phyloP scores from a whole-genome alignment of 2,888 invertebrate genomes.

The Acanthoscelides obtectus region DNA sequence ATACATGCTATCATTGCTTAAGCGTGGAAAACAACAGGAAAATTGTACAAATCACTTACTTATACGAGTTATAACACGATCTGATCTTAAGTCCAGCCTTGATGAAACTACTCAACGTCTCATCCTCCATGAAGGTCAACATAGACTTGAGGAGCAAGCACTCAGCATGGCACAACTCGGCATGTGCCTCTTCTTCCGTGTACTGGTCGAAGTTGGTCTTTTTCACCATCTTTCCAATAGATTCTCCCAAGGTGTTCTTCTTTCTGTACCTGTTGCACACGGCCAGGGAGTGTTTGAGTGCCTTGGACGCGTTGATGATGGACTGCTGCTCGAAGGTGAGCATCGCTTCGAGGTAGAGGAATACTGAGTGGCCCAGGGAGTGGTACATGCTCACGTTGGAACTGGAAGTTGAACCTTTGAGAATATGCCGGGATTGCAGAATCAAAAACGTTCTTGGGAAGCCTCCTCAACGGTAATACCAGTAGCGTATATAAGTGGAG shows the following conservation, averaged over 20 bases:
- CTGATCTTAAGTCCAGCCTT: constrained; percentile 91
- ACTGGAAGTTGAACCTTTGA: constrained; percentile 49
- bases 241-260: constrained; percentile 69
- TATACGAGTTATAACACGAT: constrained; percentile 85
- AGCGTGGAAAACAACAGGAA: too few species aligned
- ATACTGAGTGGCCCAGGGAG: constrained; percentile 82
- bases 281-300: constrained; percentile 72
- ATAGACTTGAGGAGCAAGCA: constrained; percentile 82
- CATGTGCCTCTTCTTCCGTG: constrained; percentile 83
- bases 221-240: constrained; percentile 75
- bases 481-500: too few species aligned
- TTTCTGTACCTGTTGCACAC: constrained; percentile 70
- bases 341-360: constrained; percentile 87
- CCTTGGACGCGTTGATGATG: constrained; percentile 67
- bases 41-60: constrained; percentile 66
- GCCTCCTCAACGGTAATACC: too few species aligned
- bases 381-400: constrained; percentile 85
- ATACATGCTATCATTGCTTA: too few species aligned
- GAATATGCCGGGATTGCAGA: too few species aligned
- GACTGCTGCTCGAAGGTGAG: constrained; percentile 84
- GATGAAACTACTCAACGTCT: constrained; percentile 86
- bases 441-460: too few species aligned
- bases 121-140: constrained; percentile 91
- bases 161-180: constrained; percentile 93
- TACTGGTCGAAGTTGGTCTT: constrained; percentile 72